Percentiles rank a stretch among this genome's conserved stretches.
Conservation (phyloP, 2,113 vertebrate genomes). For the Suncus etruscus region DNA sequence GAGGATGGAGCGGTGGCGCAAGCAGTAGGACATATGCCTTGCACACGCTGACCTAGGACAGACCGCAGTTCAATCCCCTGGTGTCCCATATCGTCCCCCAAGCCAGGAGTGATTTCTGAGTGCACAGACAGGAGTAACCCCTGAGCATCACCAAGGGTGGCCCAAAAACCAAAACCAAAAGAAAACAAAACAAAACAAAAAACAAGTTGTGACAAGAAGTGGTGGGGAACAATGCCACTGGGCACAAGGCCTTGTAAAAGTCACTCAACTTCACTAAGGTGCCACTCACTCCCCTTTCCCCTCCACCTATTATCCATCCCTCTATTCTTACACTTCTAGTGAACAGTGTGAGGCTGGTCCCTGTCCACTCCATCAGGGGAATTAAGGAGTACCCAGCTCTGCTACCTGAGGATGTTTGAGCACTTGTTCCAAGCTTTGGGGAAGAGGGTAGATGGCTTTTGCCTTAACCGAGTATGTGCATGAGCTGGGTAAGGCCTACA, state of each 20-base stretch:
- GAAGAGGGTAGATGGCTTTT: background rate
- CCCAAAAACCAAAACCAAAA: too few relatives aligned
- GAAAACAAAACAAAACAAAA: too few relatives aligned
- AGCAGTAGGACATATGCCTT: too few relatives aligned
- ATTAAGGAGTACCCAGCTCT: background rate
- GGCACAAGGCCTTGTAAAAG: background rate
- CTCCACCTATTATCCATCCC: background rate
- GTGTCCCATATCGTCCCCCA: too few relatives aligned
- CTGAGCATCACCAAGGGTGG: too few relatives aligned
- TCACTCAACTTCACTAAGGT: background rate
- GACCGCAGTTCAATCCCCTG: too few relatives aligned
- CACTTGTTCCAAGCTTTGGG: background rate
- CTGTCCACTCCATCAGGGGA: background rate
- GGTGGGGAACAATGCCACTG: background rate
- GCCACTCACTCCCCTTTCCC: background rate
- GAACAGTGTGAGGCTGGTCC: background rate
- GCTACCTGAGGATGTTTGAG: background rate
- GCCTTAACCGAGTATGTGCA: background rate
- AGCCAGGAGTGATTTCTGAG: too few relatives aligned
- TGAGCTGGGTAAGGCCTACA: background rate
- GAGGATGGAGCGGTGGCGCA: background rate
- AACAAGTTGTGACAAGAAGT: background rate
- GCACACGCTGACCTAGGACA: too few relatives aligned
- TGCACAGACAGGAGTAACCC: too few relatives aligned
- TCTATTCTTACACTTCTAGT: background rate